Conservation (phyloP, 2,888 invertebrate genomes). For the Mechanitis mazaeus region DNA sequence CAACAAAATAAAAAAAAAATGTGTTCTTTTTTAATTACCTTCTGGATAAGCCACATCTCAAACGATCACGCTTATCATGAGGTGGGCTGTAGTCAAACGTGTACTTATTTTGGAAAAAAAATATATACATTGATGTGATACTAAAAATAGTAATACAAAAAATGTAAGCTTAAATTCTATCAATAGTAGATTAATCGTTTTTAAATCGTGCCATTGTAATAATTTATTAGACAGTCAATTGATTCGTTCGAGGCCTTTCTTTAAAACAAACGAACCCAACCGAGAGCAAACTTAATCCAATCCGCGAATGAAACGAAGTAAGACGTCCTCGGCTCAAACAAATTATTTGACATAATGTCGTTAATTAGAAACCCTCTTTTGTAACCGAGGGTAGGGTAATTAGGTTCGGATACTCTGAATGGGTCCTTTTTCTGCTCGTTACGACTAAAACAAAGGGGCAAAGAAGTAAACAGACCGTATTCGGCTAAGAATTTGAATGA, state of each 20-base stretch:
- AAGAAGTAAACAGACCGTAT: conserved; percentile 72
- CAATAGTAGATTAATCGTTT: neutral
- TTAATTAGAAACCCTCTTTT: conserved; percentile 75
- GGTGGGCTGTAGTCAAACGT: too few species aligned
- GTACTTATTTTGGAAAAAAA: too few species aligned
- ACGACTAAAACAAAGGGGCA: conserved; percentile 71
- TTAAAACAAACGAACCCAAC: conserved; percentile 56
- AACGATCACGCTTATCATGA: too few species aligned
- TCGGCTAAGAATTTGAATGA: conserved; percentile 65
- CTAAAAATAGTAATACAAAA: too few species aligned
- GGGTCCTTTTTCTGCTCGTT: conserved; percentile 76
- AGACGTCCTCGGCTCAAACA: conserved; percentile 69
- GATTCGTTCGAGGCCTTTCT: conserved; percentile 47
- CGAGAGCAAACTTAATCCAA: conserved; percentile 68
- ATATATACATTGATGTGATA: too few species aligned
- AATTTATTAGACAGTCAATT: conserved; percentile 28
- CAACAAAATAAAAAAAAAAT: too few species aligned
- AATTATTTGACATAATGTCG: conserved; percentile 77
- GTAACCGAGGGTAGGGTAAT: conserved; percentile 69
- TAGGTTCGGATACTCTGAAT: conserved; percentile 75
- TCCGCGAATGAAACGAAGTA: conserved; percentile 59
- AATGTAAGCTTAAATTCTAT: too few species aligned
- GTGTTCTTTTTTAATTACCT: too few species aligned
- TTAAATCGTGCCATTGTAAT: neutral
- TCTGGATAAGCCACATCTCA: too few species aligned